phyloP scores from a whole-genome alignment of 2,797 vertebrate genomes.

The Enoplosus armatus region DNA sequence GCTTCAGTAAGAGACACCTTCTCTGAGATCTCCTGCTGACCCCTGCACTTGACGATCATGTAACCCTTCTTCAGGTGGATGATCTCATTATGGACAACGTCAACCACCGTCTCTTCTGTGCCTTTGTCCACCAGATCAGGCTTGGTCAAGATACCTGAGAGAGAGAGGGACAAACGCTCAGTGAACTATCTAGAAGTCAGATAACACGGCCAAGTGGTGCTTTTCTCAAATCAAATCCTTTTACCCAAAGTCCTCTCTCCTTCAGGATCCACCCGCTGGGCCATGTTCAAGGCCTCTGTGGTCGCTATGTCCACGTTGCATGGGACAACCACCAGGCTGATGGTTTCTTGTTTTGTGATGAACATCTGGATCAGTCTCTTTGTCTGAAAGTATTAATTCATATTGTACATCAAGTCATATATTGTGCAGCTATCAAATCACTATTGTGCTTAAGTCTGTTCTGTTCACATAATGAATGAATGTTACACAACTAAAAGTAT shows the following conservation, averaged over 20 bases:
- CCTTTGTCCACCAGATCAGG: conserved; percentile 93
- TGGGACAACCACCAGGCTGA: conserved; percentile 92
- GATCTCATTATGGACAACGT: conserved; percentile 85
- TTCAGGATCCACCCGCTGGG: conserved; percentile 87
- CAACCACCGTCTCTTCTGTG: conserved; percentile 84
- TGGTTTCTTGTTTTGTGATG: conserved; percentile 89
- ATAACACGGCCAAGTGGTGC: not conserved
- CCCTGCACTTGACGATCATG: conserved; percentile 92
- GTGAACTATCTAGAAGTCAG: not conserved
- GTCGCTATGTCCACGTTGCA: conserved; percentile 94
- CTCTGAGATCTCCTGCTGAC: conserved; percentile 90
- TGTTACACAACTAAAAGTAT: not conserved
- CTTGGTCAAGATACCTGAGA: conserved; percentile 92
- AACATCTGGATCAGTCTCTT: conserved; percentile 85
- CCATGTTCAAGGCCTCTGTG: conserved; percentile 93
- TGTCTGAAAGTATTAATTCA: conserved; percentile 81
- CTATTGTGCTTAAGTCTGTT: not conserved
- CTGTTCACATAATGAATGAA: not conserved
- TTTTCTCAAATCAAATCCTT: not conserved
- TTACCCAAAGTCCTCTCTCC: conserved; percentile 93
- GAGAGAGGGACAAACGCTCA: not conserved
- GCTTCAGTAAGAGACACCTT: conserved; percentile 83
- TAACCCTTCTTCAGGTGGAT: conserved; percentile 91
- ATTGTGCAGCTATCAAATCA: not conserved
- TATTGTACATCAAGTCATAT: not conserved